These are phyloP conservation scores for Ichneumon xanthorius DNA, from an alignment of 2,888 invertebrate genomes.

Conservation along the genomic window DNA sequence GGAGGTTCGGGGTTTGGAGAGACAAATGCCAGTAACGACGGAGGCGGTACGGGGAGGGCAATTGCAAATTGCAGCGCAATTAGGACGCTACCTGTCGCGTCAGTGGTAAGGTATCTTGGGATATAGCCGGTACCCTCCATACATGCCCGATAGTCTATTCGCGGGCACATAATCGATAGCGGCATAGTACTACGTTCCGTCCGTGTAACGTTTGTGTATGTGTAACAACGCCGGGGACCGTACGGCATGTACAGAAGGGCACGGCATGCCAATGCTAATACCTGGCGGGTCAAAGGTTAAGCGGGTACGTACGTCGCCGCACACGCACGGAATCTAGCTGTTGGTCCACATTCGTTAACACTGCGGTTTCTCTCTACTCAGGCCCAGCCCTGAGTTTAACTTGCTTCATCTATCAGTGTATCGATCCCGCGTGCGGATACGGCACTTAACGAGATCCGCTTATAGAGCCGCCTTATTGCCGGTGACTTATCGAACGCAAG, in stretches of 20 bases:
- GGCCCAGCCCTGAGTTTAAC: background rate
- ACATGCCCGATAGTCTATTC: conserved; percentile 41
- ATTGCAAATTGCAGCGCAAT: conserved; percentile 66
- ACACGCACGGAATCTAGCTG: conserved; percentile 48
- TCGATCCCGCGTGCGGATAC: background rate
- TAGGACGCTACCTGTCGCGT: conserved; percentile 65
- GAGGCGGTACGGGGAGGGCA: conserved; percentile 36
- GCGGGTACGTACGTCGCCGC: conserved; percentile 46
- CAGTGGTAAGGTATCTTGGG: conserved; percentile 58
- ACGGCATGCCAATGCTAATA: conserved; percentile 54
- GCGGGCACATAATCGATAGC: conserved; percentile 42
- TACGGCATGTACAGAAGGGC: conserved; percentile 23
- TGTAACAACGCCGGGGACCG: conserved; percentile 33
- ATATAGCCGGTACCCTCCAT: conserved; percentile 29
- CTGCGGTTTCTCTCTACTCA: conserved; percentile 44
- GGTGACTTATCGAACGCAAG: background rate
- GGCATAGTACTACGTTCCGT: conserved; percentile 14
- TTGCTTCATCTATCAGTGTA: conserved; percentile 21
- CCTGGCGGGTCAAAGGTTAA: conserved; percentile 61
- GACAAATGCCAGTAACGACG: conserved; percentile 66
- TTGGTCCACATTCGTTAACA: conserved; percentile 60
- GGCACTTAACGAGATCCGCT: background rate
- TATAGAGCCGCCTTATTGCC: background rate
- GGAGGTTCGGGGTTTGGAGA: conserved; percentile 40
- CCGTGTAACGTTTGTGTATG: conserved; percentile 36